Conservation (phyloP, 2,888 invertebrate genomes). For the Apotomis capreana region DNA sequence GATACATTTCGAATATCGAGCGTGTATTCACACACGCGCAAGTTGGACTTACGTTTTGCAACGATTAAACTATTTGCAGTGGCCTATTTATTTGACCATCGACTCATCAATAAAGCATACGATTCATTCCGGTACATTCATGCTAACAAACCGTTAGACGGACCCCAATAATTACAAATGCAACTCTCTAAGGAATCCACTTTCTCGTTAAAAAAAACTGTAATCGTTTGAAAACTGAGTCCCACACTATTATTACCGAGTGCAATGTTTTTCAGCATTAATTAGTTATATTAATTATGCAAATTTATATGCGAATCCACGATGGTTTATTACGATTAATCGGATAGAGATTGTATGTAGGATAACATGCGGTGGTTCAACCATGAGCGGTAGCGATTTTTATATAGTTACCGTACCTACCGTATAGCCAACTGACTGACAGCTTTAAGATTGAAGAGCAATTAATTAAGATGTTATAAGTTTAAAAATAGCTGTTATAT, state of each 20-base stretch:
- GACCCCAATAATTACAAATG: conserved; percentile 58
- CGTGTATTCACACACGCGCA: no score
- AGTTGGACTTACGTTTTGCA: no score
- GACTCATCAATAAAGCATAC: conserved; percentile 16
- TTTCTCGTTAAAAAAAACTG: conserved; percentile 53
- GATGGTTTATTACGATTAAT: conserved; percentile 76
- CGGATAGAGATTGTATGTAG: conserved; percentile 67
- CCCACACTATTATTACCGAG: conserved; percentile 68
- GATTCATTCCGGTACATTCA: conserved; percentile 45
- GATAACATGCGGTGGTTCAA: conserved; percentile 46
- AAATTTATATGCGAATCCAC: conserved; percentile 77
- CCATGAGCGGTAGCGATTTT: conserved; percentile 32
- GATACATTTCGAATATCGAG: no score
- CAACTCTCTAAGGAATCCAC: conserved; percentile 54
- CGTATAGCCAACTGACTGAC: no score
- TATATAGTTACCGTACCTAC: neutral
- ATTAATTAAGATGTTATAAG: no score
- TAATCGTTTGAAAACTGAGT: conserved; percentile 49
- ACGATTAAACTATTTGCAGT: neutral
- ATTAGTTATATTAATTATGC: conserved; percentile 80
- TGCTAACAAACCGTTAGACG: conserved; percentile 55
- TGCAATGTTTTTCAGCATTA: conserved; percentile 67
- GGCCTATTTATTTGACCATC: neutral
- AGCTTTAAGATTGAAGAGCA: no score
- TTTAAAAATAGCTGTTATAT: no score